Evolutionary conservation across 1,140 invertebrate species (phyloP), one percentile per base, ranked within the genome.

Genomic region (Vanessa atalanta): DNA sequence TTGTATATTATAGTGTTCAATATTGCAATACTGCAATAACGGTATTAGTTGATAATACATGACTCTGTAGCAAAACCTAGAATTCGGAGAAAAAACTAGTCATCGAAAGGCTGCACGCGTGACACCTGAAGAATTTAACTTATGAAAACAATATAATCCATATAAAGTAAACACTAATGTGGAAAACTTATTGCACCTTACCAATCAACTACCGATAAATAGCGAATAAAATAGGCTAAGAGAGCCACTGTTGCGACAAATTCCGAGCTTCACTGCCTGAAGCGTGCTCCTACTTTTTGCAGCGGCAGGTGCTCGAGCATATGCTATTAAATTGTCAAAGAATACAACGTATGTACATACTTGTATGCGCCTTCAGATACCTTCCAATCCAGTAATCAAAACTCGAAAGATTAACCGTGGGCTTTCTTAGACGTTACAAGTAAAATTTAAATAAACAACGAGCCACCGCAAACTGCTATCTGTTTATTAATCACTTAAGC

Each of bases 311-410:
- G 90, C 83, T 81, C 53, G 81, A 79, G 83, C 89, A 92, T 90
- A 90, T 92, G 90, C 88, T 90, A 89, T 92, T 91, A 92, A 90
- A 91, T 89, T 92, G 88, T 91, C 90, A 91, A 91, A 90, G 88
- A 88, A 79, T 81, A 87, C 85, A 83, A 6, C 74, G 60, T 76
- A 57, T 57, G 53, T 57, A 69, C 80, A 87, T 76, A 76, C 82
- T 76, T 80, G 77, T 82, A 80, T 78, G 75, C 75, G 73, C 70
- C 26, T 68, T 82, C 78, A 82, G 84, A 88, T 87, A 88, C 78
- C 80, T 79, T 79, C 73, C 79, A 86, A 88, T 88, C 74, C 79
- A 86, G 84, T 84, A 82, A 86, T 87, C 84, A 86, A 91, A 85
- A 86, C 79, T 84, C 83, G 79, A 79, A 81, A 81, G 66, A 60